Evolutionary conservation across 2,113 vertebrate species (phyloP).

Genomic region (Pimephales promelas): DNA sequence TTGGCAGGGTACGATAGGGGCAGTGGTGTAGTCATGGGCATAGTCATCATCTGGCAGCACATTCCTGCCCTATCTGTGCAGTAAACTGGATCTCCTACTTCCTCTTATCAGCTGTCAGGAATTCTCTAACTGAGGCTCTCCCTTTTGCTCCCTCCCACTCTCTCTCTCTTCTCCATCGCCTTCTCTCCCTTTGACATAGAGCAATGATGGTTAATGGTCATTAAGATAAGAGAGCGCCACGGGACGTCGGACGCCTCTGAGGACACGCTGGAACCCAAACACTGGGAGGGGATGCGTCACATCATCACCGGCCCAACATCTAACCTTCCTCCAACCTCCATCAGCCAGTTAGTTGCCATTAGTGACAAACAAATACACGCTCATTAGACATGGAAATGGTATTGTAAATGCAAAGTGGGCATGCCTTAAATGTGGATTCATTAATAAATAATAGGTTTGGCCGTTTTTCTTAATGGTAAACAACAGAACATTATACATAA

Average conservation of each 20-base stretch:
- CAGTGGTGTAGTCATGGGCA: slow-evolving; percentile 68
- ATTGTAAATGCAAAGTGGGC: slow-evolving; percentile 17
- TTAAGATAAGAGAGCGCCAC: slow-evolving; percentile 72
- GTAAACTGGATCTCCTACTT: slow-evolving; percentile 81
- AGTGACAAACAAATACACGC: neutral
- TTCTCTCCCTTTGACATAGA: slow-evolving; percentile 68
- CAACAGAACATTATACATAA: neutral
- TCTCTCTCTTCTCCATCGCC: slow-evolving; percentile 29
- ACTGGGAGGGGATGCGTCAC: slow-evolving; percentile 59
- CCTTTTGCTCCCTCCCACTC: slow-evolving; percentile 44
- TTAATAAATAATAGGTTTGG: slow-evolving; percentile 2
- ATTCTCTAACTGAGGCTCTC: slow-evolving; percentile 74
- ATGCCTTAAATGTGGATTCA: neutral
- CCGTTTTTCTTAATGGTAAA: neutral
- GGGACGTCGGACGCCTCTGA: slow-evolving; percentile 65
- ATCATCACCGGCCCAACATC: slow-evolving; percentile 23
- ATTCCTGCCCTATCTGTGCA: slow-evolving; percentile 82
- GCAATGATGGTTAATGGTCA: slow-evolving; percentile 75
- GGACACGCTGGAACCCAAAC: slow-evolving; percentile 69
- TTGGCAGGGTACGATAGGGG: slow-evolving; percentile 75
- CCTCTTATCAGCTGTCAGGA: slow-evolving; percentile 80
- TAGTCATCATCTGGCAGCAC: slow-evolving; percentile 75
- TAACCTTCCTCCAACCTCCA: slow-evolving; percentile 33
- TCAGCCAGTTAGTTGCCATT: neutral
- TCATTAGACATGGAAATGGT: slow-evolving; percentile 25